phyloP scores from a whole-genome alignment of 1,140 invertebrate genomes.

The Drosophila burlai region DNA sequence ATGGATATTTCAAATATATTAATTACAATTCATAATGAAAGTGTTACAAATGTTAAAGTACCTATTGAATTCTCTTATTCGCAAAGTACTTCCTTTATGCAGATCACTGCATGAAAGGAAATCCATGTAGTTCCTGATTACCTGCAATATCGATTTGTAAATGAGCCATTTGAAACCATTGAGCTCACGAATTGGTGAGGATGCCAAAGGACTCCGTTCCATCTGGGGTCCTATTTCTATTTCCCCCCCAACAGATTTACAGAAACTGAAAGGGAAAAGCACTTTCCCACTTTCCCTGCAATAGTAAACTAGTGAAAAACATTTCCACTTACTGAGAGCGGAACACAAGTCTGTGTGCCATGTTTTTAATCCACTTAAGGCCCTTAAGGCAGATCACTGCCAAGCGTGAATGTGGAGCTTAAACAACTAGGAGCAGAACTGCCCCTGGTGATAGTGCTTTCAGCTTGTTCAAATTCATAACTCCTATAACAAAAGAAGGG shows the following conservation, averaged over 20 bases:
- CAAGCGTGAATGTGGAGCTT: constrained; percentile 49
- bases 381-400: constrained; percentile 65
- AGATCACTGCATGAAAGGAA: neutral
- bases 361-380: constrained; percentile 79
- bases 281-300: constrained; percentile 15
- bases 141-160: constrained; percentile 9
- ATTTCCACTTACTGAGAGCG: constrained; percentile 51
- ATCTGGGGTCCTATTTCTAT: neutral
- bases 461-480: too few species aligned
- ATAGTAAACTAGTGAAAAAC: constrained; percentile 58
- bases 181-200: constrained; percentile 1
- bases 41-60: too few species aligned
- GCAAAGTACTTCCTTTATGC: too few species aligned
- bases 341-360: constrained; percentile 27
- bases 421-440: constrained; percentile 49
- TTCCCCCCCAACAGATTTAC: neutral
- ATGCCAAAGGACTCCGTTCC: neutral
- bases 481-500: constrained; percentile 33
- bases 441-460: too few species aligned
- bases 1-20: too few species aligned
- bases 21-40: too few species aligned
- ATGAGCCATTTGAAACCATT: constrained; percentile 2
- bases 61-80: too few species aligned
- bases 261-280: constrained; percentile 1
- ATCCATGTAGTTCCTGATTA: neutral